Base-by-base conservation (phyloP, 37 sponge, comb jelly and placozoan genomes). In the Agelas oroides region DNA sequence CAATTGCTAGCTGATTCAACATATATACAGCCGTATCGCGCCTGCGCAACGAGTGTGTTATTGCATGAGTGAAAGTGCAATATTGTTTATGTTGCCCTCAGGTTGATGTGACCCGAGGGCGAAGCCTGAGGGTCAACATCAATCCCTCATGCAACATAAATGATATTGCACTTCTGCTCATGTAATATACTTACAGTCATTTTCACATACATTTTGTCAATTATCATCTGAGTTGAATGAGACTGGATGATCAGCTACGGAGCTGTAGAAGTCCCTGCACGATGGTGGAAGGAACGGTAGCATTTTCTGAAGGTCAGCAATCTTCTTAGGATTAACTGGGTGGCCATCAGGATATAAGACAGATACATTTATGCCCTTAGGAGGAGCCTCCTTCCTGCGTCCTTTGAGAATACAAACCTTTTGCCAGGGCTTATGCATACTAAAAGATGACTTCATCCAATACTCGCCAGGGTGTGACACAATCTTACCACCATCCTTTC, bases 391-490 rank as follows among this genome's bases (percentile, higher is more conserved):
- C 36, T 76, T 85, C 66, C 52, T 67, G 59, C 70, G 85, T 38
- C 77, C 85, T 65, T 85, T 85, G 58, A 68, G 84, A 1, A 82
- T 70, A 38, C 62, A 82, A 41, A 84, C 75, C 46, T 84, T 73
- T 11, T 73, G 52, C 84, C 84, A 84, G 8, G 75, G 66, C 36
- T 84, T 55, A 30, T 75, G 32, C 33, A 32, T 53, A 65, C 54
- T 65, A 75, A 69, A 75, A 28, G 84, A 62, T 71, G 59, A 74
- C 33, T 37, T 55, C 65, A 73, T 61, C 84, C 84, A 84, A 11
- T 53, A 71, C 34, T 84, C 84, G n/a, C 63, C 86, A 76, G 86
- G 86, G 76, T 85, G 86, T 25, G 84, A 71, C 17, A 73, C 41
- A 19, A 59, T 36, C 28, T 59, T 59, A 11, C 63, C 74, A 61